Evolutionary conservation across 2,797 vertebrate species (phyloP).

Genomic region (Acridotheres tristis): DNA sequence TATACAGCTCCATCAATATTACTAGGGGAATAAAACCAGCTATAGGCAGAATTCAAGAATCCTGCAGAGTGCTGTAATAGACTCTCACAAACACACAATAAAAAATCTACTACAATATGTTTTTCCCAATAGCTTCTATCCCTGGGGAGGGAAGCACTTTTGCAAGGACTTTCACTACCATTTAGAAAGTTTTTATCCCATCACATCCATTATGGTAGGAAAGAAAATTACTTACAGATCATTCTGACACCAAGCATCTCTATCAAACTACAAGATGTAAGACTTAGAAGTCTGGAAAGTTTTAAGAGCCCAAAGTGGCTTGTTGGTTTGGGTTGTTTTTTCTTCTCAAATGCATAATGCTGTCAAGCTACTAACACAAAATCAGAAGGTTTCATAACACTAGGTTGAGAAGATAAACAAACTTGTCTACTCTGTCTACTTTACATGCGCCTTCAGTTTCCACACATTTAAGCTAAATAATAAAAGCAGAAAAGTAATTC

Average conservation of each 20-base stretch:
- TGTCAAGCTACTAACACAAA: background rate
- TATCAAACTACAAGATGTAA: background rate
- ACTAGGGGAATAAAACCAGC: background rate
- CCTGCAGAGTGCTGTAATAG: background rate
- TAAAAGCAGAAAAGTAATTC: conserved; percentile 1
- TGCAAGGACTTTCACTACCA: background rate
- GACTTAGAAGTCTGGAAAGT: background rate
- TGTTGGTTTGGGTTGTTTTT: background rate
- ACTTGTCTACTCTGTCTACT: background rate
- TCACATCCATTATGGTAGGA: background rate
- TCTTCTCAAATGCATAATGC: background rate
- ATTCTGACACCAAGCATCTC: background rate
- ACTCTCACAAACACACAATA: background rate
- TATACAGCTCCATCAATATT: background rate
- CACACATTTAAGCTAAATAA: background rate
- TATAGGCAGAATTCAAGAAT: background rate
- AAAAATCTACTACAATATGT: background rate
- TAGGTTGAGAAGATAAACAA: background rate
- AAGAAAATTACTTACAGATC: background rate
- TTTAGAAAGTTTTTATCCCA: background rate
- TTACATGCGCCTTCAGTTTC: background rate
- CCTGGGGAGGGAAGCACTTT: background rate
- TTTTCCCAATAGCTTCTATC: background rate
- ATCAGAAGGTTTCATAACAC: background rate
- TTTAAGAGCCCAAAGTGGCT: background rate